Percentiles rank a stretch among this genome's conserved stretches.
These are phyloP conservation scores for Pachycephus smyrnensis DNA, from an alignment of 2,888 invertebrate species.

Conservation along the genomic window DNA sequence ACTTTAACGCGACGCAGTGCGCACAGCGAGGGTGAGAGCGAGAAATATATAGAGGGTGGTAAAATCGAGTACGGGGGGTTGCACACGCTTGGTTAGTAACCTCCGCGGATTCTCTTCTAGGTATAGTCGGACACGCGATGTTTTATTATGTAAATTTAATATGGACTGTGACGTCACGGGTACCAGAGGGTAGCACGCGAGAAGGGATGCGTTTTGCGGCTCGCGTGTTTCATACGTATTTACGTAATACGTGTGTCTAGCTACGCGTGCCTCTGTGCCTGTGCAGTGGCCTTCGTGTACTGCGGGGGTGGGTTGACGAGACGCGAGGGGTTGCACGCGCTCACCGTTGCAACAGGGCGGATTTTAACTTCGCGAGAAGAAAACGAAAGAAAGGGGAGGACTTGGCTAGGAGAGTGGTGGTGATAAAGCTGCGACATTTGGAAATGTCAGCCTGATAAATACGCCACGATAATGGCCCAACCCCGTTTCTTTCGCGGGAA, in stretches of 20 bases:
- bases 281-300: neutral
- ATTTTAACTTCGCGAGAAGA: slow-evolving; percentile 5
- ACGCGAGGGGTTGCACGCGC: neutral
- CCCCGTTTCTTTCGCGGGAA: neutral
- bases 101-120: slow-evolving; percentile 5
- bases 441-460: slow-evolving; percentile 52
- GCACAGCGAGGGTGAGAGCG: slow-evolving; percentile 21
- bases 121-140: slow-evolving; percentile 30
- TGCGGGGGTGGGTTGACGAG: neutral
- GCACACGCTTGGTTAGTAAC: slow-evolving; percentile 6
- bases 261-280: neutral
- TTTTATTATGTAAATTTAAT: slow-evolving; percentile 63
- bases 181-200: slow-evolving; percentile 16
- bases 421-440: slow-evolving; percentile 45
- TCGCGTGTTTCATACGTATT: neutral
- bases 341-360: neutral
- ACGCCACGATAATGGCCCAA: slow-evolving; percentile 33
- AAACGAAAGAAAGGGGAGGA: neutral
- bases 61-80: neutral
- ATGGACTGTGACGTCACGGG: slow-evolving; percentile 43
- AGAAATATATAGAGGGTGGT: slow-evolving; percentile 7
- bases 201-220: slow-evolving; percentile 8
- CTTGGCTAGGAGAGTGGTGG: neutral
- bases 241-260: neutral
- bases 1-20: slow-evolving; percentile 31